These are phyloP conservation scores for Zosterops lateralis DNA, from an alignment of 2,113 vertebrate species.

Conservation along the genomic window DNA sequence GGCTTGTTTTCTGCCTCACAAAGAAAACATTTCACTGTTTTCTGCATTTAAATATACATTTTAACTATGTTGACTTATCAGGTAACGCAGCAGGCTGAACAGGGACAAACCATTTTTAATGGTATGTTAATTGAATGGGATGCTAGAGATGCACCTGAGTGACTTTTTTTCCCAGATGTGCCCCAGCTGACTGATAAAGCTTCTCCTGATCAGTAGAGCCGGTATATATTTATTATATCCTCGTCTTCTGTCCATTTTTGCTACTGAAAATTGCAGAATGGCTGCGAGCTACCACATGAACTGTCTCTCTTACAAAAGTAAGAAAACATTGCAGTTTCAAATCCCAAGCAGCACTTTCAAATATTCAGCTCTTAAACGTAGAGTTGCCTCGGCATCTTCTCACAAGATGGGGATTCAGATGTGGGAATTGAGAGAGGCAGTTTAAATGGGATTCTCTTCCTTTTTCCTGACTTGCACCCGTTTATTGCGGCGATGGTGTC, in stretches of 20 bases:
- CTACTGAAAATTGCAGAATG: constrained; percentile 4
- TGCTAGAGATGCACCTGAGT: constrained; percentile 48
- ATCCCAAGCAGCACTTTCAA: neutral
- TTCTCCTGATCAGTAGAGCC: constrained; percentile 57
- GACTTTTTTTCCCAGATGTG: constrained; percentile 49
- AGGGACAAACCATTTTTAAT: constrained; percentile 65
- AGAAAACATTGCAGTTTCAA: neutral
- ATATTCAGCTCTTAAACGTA: neutral
- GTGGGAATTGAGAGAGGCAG: neutral
- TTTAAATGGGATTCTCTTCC: neutral
- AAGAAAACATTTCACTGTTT: constrained; percentile 44
- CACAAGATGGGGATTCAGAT: neutral
- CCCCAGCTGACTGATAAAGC: constrained; percentile 53
- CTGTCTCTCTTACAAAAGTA: neutral
- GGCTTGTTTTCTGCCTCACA: constrained; percentile 45
- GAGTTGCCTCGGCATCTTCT: neutral
- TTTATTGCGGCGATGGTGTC: neutral
- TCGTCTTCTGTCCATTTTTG: neutral
- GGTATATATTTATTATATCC: constrained; percentile 43
- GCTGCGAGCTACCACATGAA: neutral
- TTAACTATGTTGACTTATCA: constrained; percentile 62
- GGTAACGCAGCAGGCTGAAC: constrained; percentile 49
- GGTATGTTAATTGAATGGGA: constrained; percentile 70
- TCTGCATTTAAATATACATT: constrained; percentile 61
- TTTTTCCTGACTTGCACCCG: neutral